Evolutionary conservation across 1,140 invertebrate genomes (phyloP).

Genomic region (Coboldia fuscipes): DNA sequence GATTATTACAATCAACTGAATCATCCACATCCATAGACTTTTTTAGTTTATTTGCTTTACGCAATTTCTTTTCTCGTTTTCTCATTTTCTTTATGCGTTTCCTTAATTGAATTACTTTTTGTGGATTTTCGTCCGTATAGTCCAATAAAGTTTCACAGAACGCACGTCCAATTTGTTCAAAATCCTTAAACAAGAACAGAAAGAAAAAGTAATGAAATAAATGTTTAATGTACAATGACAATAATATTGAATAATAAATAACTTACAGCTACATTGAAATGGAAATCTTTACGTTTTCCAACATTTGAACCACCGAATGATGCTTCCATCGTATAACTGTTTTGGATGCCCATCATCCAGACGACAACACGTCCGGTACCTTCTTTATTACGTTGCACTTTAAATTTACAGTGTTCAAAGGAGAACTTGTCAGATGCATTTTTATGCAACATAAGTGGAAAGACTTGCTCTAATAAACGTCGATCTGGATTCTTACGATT

Average conservation of each 20-base stretch:
- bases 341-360: constrained; percentile 82
- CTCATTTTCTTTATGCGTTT: constrained; percentile 56
- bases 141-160: constrained; percentile 85
- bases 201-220: neutral
- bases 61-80: constrained; percentile 19
- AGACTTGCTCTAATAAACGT: constrained; percentile 67
- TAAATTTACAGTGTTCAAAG: constrained; percentile 83
- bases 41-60: constrained; percentile 23
- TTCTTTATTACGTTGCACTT: constrained; percentile 78
- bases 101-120: constrained; percentile 66
- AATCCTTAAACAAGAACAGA: constrained; percentile 19
- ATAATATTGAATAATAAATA: neutral
- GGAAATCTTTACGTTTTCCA: constrained; percentile 51
- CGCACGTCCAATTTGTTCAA: constrained; percentile 59
- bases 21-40: constrained; percentile 19
- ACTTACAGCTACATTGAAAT: constrained; percentile 46
- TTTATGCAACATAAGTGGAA: constrained; percentile 79
- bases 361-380: constrained; percentile 81
- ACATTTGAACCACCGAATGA: constrained; percentile 75
- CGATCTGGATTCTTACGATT: constrained; percentile 53
- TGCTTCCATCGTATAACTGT: constrained; percentile 88
- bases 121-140: constrained; percentile 71
- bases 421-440: constrained; percentile 87
- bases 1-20: neutral
- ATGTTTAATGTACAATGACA: neutral